These are phyloP conservation scores for Heterochromis multidens DNA, from an alignment of 2,113 vertebrate species.

Conservation along the genomic window DNA sequence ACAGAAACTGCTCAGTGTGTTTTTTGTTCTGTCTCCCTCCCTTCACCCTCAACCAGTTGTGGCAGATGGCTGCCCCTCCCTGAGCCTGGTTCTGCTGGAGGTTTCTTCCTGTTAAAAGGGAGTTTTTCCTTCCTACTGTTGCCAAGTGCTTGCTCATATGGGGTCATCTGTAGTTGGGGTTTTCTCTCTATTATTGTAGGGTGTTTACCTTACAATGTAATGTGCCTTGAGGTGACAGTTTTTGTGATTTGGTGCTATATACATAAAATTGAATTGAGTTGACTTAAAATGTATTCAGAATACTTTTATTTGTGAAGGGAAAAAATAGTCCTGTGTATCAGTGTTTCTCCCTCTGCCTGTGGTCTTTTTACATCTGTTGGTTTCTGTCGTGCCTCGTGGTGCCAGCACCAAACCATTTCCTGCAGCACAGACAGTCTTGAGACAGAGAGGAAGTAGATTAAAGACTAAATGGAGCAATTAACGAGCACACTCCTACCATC, in stretches of 20 bases:
- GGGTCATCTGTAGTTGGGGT: background rate
- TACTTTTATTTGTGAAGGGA: background rate
- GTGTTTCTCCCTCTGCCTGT: background rate
- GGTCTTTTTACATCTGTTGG: background rate
- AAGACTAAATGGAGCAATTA: conserved; percentile 55
- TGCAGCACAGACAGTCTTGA: conserved; percentile 13
- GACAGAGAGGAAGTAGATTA: conserved; percentile 36
- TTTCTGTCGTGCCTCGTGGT: background rate
- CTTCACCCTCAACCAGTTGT: no score
- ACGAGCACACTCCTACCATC: background rate
- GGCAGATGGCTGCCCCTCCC: background rate
- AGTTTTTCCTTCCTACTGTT: background rate
- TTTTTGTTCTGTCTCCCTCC: no score
- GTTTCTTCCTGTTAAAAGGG: background rate
- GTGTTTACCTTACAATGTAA: background rate
- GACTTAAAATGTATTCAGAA: background rate
- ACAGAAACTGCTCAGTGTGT: no score
- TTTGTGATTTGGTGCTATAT: background rate
- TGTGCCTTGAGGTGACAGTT: background rate
- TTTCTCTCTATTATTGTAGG: background rate
- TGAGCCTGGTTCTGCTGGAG: background rate
- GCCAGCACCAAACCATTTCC: conserved; percentile 29
- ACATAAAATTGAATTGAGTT: background rate
- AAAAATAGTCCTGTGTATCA: background rate
- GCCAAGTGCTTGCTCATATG: background rate